A percentile compares a stretch with the other conserved stretches of the same genome.
These are phyloP conservation scores for Promerops cafer DNA, from an alignment of 2,113 vertebrate genomes.

Conservation along the genomic window DNA sequence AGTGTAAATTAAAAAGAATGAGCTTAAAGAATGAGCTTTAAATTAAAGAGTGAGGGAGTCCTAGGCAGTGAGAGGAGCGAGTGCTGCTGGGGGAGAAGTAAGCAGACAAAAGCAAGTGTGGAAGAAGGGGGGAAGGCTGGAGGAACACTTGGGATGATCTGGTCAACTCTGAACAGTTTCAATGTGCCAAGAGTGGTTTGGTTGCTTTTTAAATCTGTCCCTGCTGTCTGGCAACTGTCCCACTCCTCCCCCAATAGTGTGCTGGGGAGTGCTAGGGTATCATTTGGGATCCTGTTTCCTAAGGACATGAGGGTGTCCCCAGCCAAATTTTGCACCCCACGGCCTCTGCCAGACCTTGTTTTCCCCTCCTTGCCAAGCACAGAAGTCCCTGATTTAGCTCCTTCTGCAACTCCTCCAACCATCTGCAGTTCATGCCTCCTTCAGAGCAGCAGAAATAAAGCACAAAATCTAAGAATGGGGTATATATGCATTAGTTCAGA, in stretches of 20 bases:
- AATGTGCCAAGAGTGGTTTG: not conserved
- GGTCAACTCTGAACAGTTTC: not conserved
- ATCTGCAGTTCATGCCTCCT: slow-evolving; percentile 14
- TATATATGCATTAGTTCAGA: not conserved
- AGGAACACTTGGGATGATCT: accelerated
- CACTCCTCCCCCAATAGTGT: accelerated
- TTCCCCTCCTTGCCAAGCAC: not conserved
- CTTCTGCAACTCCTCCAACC: slow-evolving; percentile 22
- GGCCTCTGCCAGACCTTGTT: not conserved
- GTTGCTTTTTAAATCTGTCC: not conserved
- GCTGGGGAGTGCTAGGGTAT: not conserved
- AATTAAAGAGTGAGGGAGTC: not conserved
- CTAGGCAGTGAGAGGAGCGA: not conserved
- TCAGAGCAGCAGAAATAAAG: not conserved
- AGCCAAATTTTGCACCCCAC: not conserved
- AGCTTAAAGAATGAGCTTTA: not conserved
- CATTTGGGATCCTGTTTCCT: not conserved
- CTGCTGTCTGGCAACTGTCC: not conserved
- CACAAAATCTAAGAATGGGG: not conserved
- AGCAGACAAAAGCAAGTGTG: not conserved
- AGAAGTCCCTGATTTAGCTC: not conserved
- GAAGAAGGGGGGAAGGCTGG: not conserved
- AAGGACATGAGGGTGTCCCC: not conserved
- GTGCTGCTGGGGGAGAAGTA: not conserved
- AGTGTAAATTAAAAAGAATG: not conserved